Evolutionary conservation across 2,888 invertebrate species (phyloP), one percentile per base, ranked within the genome.

Genomic region (Eucera pruinosa): DNA sequence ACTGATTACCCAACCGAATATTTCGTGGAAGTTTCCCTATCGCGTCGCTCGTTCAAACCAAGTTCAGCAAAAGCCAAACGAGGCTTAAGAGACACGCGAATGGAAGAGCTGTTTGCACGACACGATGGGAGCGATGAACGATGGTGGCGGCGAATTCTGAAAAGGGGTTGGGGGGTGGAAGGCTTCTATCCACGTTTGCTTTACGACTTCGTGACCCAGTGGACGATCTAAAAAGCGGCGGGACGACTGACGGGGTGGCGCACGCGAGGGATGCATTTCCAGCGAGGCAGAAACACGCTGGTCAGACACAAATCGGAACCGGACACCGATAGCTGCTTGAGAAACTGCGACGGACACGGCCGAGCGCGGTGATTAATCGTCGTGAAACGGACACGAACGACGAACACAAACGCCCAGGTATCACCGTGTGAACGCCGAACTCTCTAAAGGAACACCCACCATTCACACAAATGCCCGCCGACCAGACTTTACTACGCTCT

Each of bases 291-390:
- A 73, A 67, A 77, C 73, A 65, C 62, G 48, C 73, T n/a, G 43
- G 61, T 60, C 72, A 27, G 73, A 52, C 76, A 73, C 68, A 66
- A 77, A 74, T 67, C 74, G 66, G 73, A 74, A 68, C 77, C 74
- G 58, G 74, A 73, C 74, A 74, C 50, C 77, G 74, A 77, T 77
- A 74, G 62, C 62, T 77, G 74, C 74, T 74, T 74, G 67, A 74
- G 77, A 74, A 67, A 67, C 77, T 77, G 74, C 77, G 74, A 68
- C 67, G 58, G 77, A 77, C 77, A 78, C 61, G 55, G 47, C 20
- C 57, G 23, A 47, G 18, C 41, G 15, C 48, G 57, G 66, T 71
- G 76, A 78, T 78, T 76, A 71, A 78, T 76, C 52, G 76, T 47
- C 62, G 76, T 30, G 78, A 45, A 68, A 55, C 75, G 47, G 57